Percentiles rank a stretch among this genome's conserved stretches.
Conservation (phyloP, 2,113 vertebrate genomes). For the Galemys pyrenaicus region DNA sequence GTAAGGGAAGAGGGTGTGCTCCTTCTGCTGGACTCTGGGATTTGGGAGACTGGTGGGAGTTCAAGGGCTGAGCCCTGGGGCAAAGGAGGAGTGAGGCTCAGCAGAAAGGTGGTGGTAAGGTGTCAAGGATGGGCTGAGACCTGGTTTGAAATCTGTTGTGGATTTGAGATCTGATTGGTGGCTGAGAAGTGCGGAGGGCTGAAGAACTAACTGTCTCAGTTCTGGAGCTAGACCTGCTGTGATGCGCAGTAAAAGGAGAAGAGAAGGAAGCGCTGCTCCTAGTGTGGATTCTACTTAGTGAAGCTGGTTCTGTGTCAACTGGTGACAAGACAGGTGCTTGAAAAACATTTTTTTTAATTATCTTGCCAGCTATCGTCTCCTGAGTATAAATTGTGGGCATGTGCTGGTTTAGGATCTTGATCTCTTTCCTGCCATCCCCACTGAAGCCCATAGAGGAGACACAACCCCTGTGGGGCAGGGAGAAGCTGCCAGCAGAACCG, state of each 20-base stretch:
- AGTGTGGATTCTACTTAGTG: background rate
- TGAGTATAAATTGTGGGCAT: background rate
- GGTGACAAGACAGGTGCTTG: background rate
- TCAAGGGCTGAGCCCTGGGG: background rate
- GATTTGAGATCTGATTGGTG: background rate
- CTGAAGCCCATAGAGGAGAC: background rate
- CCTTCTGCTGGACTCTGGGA: background rate
- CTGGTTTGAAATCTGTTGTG: background rate
- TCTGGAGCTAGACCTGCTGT: background rate
- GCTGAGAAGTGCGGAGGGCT: background rate
- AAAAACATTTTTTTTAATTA: background rate
- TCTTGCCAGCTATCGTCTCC: background rate
- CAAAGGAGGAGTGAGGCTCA: background rate
- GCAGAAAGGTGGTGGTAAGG: background rate
- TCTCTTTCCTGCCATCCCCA: background rate
- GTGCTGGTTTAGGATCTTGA: background rate
- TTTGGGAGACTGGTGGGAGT: background rate
- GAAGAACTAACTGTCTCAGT: background rate
- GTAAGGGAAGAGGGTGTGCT: background rate
- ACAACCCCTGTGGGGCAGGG: rapidly evolving
- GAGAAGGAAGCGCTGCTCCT: background rate
- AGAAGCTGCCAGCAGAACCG: background rate
- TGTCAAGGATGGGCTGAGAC: background rate
- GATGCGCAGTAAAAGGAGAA: background rate
- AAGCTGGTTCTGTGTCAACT: background rate